A percentile compares a stretch with the other conserved stretches of the same genome.
phyloP scores from a whole-genome alignment of 2,797 vertebrate species.

The Gallinago nigripennis region DNA sequence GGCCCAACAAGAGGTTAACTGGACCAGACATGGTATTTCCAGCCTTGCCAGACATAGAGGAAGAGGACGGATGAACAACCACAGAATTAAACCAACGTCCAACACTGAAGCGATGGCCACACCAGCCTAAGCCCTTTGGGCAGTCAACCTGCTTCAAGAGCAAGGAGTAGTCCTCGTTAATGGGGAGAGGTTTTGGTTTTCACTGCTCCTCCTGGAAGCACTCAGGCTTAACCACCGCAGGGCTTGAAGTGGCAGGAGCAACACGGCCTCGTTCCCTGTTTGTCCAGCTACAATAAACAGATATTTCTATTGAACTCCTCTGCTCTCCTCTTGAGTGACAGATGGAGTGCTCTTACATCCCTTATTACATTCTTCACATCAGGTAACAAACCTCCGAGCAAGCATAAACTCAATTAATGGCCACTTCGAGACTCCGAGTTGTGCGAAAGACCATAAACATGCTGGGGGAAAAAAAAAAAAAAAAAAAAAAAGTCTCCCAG shows the following conservation, averaged over 20 bases:
- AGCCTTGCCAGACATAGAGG: background rate
- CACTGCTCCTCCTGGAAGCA: background rate
- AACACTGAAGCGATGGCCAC: background rate
- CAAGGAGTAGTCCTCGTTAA: fast-evolving
- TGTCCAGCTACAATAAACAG: background rate
- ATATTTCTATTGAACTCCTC: background rate
- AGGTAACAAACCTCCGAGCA: background rate
- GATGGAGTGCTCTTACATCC: background rate
- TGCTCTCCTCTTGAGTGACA: background rate
- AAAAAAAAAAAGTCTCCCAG: background rate
- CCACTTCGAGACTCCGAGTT: background rate
- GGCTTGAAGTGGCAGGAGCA: background rate
- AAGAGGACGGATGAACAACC: background rate
- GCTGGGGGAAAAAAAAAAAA: background rate
- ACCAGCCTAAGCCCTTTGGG: background rate
- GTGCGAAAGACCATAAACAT: background rate
- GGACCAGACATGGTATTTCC: background rate
- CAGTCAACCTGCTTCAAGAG: background rate
- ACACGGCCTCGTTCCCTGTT: background rate
- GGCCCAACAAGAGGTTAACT: background rate
- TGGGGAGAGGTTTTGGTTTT: background rate
- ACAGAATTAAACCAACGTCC: background rate
- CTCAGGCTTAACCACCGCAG: background rate
- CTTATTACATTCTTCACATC: background rate
- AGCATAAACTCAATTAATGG: slow-evolving; percentile 5